Base-by-base conservation (phyloP, 2,797 vertebrate species). In the Cheirogaleus major region DNA sequence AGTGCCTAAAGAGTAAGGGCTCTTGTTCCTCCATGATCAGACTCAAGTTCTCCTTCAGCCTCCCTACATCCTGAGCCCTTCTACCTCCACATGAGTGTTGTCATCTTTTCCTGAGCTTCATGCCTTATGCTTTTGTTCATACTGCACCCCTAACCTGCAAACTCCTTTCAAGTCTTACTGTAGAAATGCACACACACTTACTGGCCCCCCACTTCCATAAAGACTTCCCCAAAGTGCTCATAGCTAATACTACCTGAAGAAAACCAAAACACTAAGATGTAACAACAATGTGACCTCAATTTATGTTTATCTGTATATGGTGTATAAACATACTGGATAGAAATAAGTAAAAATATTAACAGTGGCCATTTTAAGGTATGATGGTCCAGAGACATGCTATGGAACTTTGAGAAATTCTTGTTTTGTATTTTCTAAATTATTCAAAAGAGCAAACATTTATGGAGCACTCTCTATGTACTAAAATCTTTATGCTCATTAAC, bases 401-500 rank as follows among this genome's bases (percentile, higher is more conserved):
- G 4, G 22, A 76, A 82, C 69, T 95, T 95, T 15, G 38, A 76
- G 11, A 61, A 91, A 80, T 35, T 78, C 45, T 55, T 50, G 23
- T 78, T 69, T 81, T 65, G 27, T 25, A 83, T 88, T 94, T 95
- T 84, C 15, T 43, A 80, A 85, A 55, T 93, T 95, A 32, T 82
- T 91, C 48, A 32, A 85, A 80, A 69, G 22, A 41, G 50, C 20
- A 87, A 57, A 80, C 43, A 83, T 48, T 63, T 84, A 17, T 48
- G 82, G 59, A 61, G 8, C 76, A 52, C 2, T 88, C 86, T 32
- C 27, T 84, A 3, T 63, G 35, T 10, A 48, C 35, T 61, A 78
- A 92, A 67, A 12, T 92, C 70, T 88, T 92, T 63, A 65, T 7
- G 30, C 57, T 7, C 7, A 80, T 79, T 63, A 59, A 72, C 38